Base-by-base conservation (phyloP, 2,888 invertebrate species). In the Pyrochroa serraticornis region DNA sequence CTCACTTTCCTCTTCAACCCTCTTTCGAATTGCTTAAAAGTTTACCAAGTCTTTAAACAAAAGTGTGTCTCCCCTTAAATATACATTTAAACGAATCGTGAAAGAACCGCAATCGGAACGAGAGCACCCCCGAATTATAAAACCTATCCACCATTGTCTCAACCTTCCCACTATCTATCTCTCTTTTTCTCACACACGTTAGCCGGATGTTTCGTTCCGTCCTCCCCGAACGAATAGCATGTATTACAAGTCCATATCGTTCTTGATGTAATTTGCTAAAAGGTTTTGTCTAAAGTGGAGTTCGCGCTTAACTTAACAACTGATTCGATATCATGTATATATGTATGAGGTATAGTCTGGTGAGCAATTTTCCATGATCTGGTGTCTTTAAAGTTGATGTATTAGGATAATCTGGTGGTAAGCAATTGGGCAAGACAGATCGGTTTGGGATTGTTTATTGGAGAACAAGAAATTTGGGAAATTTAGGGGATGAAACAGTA, bases 271-370 rank as follows among this genome's bases (percentile, higher is more conserved):
- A 79, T 79, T 79, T 77, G 76, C 79, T 79, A 79, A 79, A 79
- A 79, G 79, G 78, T 79, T 79, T 78, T 75, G 77, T 77, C 76
- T 77, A 78, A 77, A 79, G 78, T 78, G 77, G 77, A 75, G 72
- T 78, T 79, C 74, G 72, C 79, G 79, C 77, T 78, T 79, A 79
- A 77, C 76, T 78, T 79, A 79, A 78, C 79, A 78, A 78, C 78
- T 77, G 79, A 79, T 79, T 78, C 77, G 76, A 76, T 75, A 79
- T 79, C 78, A 80, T 80, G 79, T 79, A 76, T 79, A 77, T 77
- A 79, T 80, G 78, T 76, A 80, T 77, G 78, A 78, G 75, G 75
- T 71, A 73, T 63, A 71, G 56, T 71, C 70, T 12, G 52, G 6
- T 44, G 39, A 53, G 62, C 59, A 61, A 63, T 22, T 39, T 44